phyloP scores from a whole-genome alignment of 2,888 invertebrate genomes.

The Drosophila pseudotakahashii region DNA sequence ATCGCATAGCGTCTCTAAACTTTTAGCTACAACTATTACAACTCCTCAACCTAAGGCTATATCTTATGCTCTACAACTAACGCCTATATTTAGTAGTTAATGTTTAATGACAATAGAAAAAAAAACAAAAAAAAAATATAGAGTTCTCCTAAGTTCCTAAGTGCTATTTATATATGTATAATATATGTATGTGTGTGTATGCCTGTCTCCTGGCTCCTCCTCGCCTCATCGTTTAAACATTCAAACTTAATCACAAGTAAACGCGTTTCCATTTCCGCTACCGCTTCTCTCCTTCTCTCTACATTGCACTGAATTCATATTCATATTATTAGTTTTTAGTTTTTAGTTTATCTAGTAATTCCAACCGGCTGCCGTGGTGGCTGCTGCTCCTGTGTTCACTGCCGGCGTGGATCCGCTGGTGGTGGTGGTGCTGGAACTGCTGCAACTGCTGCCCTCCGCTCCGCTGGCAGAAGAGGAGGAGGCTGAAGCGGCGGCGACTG shows the following conservation, averaged over 20 bases:
- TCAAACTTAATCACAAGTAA: slow-evolving; percentile 76
- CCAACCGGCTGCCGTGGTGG: slow-evolving; percentile 28
- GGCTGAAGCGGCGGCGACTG: background rate
- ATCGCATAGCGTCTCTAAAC: slow-evolving; percentile 75
- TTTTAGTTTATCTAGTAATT: slow-evolving; percentile 27
- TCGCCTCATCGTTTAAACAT: slow-evolving; percentile 31
- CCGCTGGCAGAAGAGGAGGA: background rate
- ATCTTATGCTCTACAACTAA: slow-evolving; percentile 32
- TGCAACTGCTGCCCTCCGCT: background rate
- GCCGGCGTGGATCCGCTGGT: slow-evolving; percentile 8
- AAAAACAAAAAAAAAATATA: slow-evolving; percentile 55
- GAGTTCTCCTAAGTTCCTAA: slow-evolving; percentile 15
- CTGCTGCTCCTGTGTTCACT: slow-evolving; percentile 8
- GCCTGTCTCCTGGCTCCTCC: too few species aligned
- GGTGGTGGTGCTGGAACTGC: background rate
- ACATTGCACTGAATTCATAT: slow-evolving; percentile 32
- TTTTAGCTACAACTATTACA: slow-evolving; percentile 55
- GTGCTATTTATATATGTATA: slow-evolving; percentile 31
- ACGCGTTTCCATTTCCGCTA: slow-evolving; percentile 36
- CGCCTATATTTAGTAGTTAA: slow-evolving; percentile 28
- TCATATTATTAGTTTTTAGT: too few species aligned
- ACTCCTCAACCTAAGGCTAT: slow-evolving; percentile 18
- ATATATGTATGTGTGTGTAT: slow-evolving; percentile 21
- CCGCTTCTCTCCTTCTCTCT: slow-evolving; percentile 9
- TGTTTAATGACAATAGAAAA: slow-evolving; percentile 34